Percentiles rank a stretch among this genome's conserved stretches.
Evolutionary conservation across 2,888 invertebrate species (phyloP).

Genomic region (Archips xylosteana): DNA sequence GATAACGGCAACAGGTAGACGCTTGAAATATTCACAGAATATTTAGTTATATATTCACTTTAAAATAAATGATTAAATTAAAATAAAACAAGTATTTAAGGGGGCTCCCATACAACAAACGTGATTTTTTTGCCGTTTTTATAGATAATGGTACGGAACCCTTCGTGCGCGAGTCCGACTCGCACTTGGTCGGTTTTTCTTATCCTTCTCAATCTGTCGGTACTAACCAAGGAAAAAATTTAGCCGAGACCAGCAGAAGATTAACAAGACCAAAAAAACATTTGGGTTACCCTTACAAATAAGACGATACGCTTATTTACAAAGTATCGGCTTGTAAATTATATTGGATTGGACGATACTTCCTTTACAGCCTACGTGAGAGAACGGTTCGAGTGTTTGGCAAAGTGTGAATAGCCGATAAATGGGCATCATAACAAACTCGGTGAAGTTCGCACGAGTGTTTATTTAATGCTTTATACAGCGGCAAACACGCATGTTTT

Average conservation of each 20-base stretch:
- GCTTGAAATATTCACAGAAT: no score
- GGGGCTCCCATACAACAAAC: no score
- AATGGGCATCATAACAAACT: constrained; percentile 32
- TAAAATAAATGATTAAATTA: no score
- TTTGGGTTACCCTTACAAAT: constrained; percentile 1
- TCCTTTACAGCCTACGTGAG: constrained; percentile 25
- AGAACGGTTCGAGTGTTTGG: constrained; percentile 33
- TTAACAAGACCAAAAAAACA: neutral
- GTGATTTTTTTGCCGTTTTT: no score
- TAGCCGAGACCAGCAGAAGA: neutral
- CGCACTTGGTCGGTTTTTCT: no score
- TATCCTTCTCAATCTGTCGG: no score
- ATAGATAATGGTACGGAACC: no score
- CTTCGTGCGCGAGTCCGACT: no score
- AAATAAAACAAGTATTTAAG: no score
- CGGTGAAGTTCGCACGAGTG: constrained; percentile 24
- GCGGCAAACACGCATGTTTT: neutral
- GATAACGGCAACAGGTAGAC: no score
- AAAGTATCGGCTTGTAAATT: constrained; percentile 10
- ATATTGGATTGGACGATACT: constrained; percentile 12
- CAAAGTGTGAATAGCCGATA: constrained; percentile 18
- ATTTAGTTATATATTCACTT: no score
- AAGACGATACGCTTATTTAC: constrained; percentile 8
- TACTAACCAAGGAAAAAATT: neutral
- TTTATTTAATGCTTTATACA: constrained; percentile 15